Conservation (phyloP, 37 sponge, comb jelly and placozoan genomes). For the Spongilla lacustris region DNA sequence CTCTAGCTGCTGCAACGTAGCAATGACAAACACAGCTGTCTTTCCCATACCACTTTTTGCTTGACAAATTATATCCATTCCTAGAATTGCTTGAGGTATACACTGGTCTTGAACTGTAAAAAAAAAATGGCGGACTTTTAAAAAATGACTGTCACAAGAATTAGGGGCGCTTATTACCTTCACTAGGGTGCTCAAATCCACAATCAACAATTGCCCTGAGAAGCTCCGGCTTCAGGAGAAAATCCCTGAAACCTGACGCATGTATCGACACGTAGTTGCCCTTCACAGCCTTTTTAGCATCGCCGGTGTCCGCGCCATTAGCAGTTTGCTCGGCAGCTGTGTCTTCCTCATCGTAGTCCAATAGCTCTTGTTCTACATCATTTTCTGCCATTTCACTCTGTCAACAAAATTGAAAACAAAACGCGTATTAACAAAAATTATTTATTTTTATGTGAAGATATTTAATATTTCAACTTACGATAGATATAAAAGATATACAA, state of each 20-base stretch:
- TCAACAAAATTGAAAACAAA: too few relatives aligned
- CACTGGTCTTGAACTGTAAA: constrained; percentile 98
- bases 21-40: constrained; percentile 98
- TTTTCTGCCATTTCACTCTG: constrained; percentile 82
- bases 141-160: background rate
- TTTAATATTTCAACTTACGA: too few relatives aligned
- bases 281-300: constrained; percentile 90
- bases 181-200: constrained; percentile 99
- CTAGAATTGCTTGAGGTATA: constrained; percentile 97
- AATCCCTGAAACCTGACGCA: constrained; percentile 98
- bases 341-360: constrained; percentile 59
- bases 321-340: constrained; percentile 1
- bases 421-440: too few relatives aligned
- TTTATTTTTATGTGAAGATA: too few relatives aligned
- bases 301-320: constrained; percentile 1
- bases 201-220: constrained; percentile 96
- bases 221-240: constrained; percentile 97
- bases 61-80: constrained; percentile 98
- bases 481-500: too few relatives aligned
- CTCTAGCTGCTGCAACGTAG: constrained; percentile 98
- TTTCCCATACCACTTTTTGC: constrained; percentile 99
- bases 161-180: constrained; percentile 82
- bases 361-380: constrained; percentile 65
- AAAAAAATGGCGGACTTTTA: background rate
- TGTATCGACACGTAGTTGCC: constrained; percentile 98